Evolutionary conservation across 2,113 vertebrate genomes (phyloP), one percentile per base, ranked within the genome.

Genomic region (Chionis minor): DNA sequence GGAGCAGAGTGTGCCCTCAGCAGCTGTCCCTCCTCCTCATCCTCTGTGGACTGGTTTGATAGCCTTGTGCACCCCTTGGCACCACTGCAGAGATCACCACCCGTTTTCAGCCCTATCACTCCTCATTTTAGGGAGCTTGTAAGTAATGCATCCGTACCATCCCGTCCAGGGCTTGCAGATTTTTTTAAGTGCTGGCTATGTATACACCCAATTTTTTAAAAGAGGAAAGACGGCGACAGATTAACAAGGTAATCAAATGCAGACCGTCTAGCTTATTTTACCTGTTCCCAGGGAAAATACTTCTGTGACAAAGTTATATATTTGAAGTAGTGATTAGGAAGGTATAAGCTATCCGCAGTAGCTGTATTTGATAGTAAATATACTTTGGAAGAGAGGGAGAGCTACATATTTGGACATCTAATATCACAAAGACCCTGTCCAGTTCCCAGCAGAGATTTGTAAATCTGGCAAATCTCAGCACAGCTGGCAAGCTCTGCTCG

Each of bases 381-480:
- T 16, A 47, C 75, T 93, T 86, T 83, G 47, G 58, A 94, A 90
- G 59, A 69, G 22, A 82, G 14, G 26, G 65, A 83, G 18, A 78
- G 55, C 51, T 62, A 88, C 18, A 44, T 40, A 45, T 18, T 56
- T 1, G 0, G 73, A 91, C 52, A 96, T 67, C 59, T 78, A 71
- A 67, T 69, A 81, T 21, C 67, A 81, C 26, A 59, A 86, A 81
- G 81, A 81, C 38, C 58, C 66, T 38, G 75, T 75, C 65, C 69
- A 35, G 58, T 27, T 18, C 26, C 58, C 89, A 91, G 47, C 77
- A 77, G 89, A 86, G 82, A 35, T 75, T 13, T 52, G 52, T 74
- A 92, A 95, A 92, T 74, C 65, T 45, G 92, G 38, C 23, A 81
- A 90, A 71, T 69, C 90, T 61, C 84, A 95, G 59, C 67, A 91